Evolutionary conservation across 2,888 invertebrate species (phyloP), one percentile per base, ranked within the genome.

Genomic region (Colletes collaris): DNA sequence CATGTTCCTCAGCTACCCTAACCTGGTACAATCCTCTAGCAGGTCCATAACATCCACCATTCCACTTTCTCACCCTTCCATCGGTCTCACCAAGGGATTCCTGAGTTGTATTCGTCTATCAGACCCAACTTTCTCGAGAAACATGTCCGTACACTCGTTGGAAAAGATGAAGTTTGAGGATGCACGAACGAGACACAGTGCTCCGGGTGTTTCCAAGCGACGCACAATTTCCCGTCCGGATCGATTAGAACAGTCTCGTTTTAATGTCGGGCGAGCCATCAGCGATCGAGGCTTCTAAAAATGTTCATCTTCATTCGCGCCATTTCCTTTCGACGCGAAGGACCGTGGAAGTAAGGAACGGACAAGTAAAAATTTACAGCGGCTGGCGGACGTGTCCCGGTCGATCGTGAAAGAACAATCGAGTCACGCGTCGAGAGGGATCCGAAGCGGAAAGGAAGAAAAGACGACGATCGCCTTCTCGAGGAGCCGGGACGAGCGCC

Each of bases 391-490:
- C 77, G 78, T 78, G 77, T 76, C 53, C 65, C 64, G 59, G 76
- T 68, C 77, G 76, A 76, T 76, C 60, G 73, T 78, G 78, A 70
- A 65, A 68, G 80, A 85, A 85, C 82, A 82, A 84, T 82, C 74
- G 79, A 84, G 70, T 85, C 83, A 82, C 76, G 82, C 71, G 71
- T 85, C 70, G 70, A 40, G 59, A 46, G 60, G 70, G 80, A 80
- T 75, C 59, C 67, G 64, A 68, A 50, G 79, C 72, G 70, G 75
- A 75, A 75, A 52, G 65, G 63, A 63, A 63, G 66, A 75, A 44
- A 63, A 69, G 71, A 80, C 58, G 69, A 67, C 76, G 75, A 85
- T 82, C 82, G 74, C 79, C 82, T 77, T 65, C 56, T 66, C 65
- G 58, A 84, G 74, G 69, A 68, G 62, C 63, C 62, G 60, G 63